Conservation (phyloP, 1,140 invertebrate genomes). For the Ridgeia piscesae region DNA sequence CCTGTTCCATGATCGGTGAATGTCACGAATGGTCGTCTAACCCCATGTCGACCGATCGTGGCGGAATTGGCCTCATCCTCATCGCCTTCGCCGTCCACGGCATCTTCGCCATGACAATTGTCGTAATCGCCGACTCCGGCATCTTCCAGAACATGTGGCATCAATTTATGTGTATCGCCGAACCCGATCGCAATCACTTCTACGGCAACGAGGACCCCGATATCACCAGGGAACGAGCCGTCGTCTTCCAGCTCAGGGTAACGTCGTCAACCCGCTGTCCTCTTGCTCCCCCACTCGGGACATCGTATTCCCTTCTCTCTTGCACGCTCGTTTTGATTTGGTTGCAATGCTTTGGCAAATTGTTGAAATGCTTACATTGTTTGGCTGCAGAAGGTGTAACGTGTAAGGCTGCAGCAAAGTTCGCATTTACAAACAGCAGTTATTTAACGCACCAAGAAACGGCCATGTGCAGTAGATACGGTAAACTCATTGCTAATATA, state of each 20-base stretch:
- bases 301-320: too few relatives aligned
- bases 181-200: neutral
- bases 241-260: neutral
- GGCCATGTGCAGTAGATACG: too few relatives aligned
- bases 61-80: conserved; percentile 63
- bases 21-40: neutral
- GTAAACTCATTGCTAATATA: too few relatives aligned
- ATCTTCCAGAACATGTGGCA: conserved; percentile 23
- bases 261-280: too few relatives aligned
- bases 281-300: too few relatives aligned
- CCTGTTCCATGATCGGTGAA: neutral
- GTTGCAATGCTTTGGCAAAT: too few relatives aligned
- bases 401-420: too few relatives aligned
- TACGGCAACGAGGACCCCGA: neutral
- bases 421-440: neutral
- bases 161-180: neutral
- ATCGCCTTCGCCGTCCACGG: conserved; percentile 62
- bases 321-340: too few relatives aligned
- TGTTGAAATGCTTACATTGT: too few relatives aligned
- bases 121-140: conserved; percentile 60
- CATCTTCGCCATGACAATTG: conserved; percentile 59
- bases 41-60: conserved; percentile 28
- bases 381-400: too few relatives aligned
- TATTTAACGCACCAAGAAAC: neutral
- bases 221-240: neutral